Conservation (phyloP, 1,140 invertebrate species). For the Hypothenemus hampei region DNA sequence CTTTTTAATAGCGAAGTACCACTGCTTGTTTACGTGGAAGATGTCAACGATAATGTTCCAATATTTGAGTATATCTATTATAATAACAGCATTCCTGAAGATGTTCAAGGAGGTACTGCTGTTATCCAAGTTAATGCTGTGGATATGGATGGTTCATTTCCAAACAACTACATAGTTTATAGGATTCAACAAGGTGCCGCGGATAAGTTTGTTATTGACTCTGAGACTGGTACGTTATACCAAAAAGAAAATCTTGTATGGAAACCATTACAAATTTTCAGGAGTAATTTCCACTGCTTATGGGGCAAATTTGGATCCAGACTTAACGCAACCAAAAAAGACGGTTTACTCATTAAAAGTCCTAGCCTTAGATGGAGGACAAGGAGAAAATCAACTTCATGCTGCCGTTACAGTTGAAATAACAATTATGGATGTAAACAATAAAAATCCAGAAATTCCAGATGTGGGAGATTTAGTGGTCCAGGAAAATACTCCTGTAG, state of each 20-base stretch:
- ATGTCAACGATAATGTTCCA: constrained; percentile 83
- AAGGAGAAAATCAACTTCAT: constrained; percentile 70
- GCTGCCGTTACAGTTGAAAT: constrained; percentile 74
- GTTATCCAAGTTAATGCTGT: constrained; percentile 75
- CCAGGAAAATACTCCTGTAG: constrained; percentile 72
- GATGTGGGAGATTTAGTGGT: constrained; percentile 65
- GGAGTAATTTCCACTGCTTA: constrained; percentile 71
- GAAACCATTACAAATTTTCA: neutral
- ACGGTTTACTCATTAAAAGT: constrained; percentile 63
- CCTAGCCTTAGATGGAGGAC: constrained; percentile 80
- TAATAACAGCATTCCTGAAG: constrained; percentile 73
- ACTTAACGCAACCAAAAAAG: constrained; percentile 71
- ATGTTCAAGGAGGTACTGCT: constrained; percentile 70
- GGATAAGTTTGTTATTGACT: constrained; percentile 89
- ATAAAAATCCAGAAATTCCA: constrained; percentile 73
- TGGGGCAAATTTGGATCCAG: constrained; percentile 84
- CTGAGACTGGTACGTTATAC: constrained; percentile 59
- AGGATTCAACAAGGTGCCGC: constrained; percentile 79
- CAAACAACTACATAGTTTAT: constrained; percentile 84
- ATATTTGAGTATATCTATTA: constrained; percentile 72
- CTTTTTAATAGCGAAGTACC: constrained; percentile 57
- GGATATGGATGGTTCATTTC: constrained; percentile 78
- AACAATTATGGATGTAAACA: constrained; percentile 84
- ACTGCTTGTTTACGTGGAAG: constrained; percentile 77
- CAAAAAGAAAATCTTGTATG: neutral